These are phyloP conservation scores for Carposina sasakii DNA, from an alignment of 1,140 invertebrate species.

Conservation along the genomic window DNA sequence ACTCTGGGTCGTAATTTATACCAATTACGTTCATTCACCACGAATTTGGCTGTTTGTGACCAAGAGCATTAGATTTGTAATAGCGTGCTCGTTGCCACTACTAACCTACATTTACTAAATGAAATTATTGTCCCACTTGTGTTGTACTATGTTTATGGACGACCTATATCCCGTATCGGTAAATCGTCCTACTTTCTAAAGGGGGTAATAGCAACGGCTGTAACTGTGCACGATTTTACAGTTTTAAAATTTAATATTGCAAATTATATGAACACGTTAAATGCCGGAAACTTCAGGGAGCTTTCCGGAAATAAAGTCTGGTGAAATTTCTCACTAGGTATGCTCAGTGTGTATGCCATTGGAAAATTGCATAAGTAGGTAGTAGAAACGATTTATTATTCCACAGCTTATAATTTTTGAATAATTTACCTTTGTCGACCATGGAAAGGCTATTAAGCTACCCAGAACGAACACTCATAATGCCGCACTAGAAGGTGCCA, in stretches of 20 bases:
- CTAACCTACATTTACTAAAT: slow-evolving; percentile 60
- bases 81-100: slow-evolving; percentile 55
- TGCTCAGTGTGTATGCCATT: too few species aligned
- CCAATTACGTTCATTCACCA: too few species aligned
- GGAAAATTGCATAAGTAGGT: too few species aligned
- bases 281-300: slow-evolving; percentile 9
- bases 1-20: too few species aligned
- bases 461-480: too few species aligned
- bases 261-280: background rate
- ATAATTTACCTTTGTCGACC: too few species aligned
- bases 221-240: slow-evolving; percentile 24
- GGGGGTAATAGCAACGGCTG: slow-evolving; percentile 27
- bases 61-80: slow-evolving; percentile 12
- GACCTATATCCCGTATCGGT: slow-evolving; percentile 61
- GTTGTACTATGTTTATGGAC: slow-evolving; percentile 40
- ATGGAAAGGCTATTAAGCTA: too few species aligned
- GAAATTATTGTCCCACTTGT: slow-evolving; percentile 49
- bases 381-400: too few species aligned
- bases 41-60: background rate
- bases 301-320: too few species aligned
- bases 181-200: slow-evolving; percentile 52
- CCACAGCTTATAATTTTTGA: too few species aligned
- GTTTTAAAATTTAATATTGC: background rate
- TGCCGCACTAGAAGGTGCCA: too few species aligned
- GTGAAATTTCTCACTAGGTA: too few species aligned